These are phyloP conservation scores for Sinocyclocheilus anshuiensis DNA, from an alignment of 2,113 vertebrate species.

Conservation along the genomic window DNA sequence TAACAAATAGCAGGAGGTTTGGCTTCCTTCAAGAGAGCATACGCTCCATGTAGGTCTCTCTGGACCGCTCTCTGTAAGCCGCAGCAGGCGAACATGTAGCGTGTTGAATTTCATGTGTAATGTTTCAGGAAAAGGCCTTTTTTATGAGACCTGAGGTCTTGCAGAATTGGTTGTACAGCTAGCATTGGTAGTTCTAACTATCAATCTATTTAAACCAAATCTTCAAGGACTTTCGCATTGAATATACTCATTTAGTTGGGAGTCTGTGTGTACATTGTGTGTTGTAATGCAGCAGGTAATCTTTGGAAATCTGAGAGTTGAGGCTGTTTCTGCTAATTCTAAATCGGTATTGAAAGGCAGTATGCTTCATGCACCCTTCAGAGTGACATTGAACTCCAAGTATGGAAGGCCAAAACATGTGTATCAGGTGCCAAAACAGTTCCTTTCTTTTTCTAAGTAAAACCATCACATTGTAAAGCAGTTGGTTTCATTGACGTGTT, in stretches of 20 bases:
- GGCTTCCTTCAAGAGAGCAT: conserved; percentile 16
- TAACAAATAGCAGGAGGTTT: conserved; percentile 37
- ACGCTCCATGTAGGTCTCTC: conserved; percentile 20
- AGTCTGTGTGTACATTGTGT: not conserved
- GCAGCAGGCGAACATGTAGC: conserved; percentile 24
- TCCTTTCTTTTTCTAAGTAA: not conserved
- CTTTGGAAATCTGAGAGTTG: conserved; percentile 6
- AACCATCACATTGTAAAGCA: not conserved
- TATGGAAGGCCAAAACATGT: not conserved
- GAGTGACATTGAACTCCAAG: not conserved
- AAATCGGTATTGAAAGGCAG: conserved; percentile 7
- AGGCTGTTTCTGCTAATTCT: not conserved
- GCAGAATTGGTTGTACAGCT: conserved; percentile 20
- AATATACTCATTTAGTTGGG: conserved; percentile 11
- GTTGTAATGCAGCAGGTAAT: conserved; percentile 9
- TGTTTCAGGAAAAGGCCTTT: conserved; percentile 40
- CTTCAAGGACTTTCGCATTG: not conserved
- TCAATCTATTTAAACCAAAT: conserved; percentile 16
- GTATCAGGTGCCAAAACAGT: not conserved
- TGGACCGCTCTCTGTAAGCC: conserved; percentile 24
- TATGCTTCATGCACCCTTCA: not conserved
- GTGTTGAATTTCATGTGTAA: conserved; percentile 43
- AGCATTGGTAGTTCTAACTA: conserved; percentile 2
- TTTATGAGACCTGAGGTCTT: conserved; percentile 32
- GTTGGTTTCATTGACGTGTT: not conserved